Conservation (phyloP, 2,888 invertebrate species). For the Elmis aenea region DNA sequence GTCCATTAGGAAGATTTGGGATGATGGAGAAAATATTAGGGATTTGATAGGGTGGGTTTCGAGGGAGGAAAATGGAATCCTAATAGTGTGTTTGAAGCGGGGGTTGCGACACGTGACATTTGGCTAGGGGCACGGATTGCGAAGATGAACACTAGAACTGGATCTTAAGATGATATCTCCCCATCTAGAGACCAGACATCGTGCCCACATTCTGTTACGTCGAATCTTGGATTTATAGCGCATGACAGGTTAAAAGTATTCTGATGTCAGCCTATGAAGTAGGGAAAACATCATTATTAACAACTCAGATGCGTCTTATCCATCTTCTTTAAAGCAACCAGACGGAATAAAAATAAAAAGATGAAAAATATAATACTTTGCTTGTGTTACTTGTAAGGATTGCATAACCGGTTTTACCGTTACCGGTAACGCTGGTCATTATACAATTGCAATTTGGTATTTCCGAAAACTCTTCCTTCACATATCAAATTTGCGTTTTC, state of each 20-base stretch:
- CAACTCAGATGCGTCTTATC: too few relatives aligned
- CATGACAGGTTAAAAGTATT: slow-evolving; percentile 13
- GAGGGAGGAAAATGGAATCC: slow-evolving; percentile 33
- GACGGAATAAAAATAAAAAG: too few relatives aligned
- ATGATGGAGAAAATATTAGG: slow-evolving; percentile 39
- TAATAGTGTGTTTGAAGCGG: slow-evolving; percentile 32
- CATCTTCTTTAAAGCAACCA: too few relatives aligned
- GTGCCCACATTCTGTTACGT: slow-evolving; percentile 27
- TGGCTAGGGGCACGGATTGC: slow-evolving; percentile 36
- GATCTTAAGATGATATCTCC: slow-evolving; percentile 28
- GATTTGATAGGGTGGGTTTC: slow-evolving; percentile 29
- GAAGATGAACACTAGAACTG: slow-evolving; percentile 31
- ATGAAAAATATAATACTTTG: too few relatives aligned
- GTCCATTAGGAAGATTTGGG: slow-evolving; percentile 44
- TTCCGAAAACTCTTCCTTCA: too few relatives aligned
- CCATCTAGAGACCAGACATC: slow-evolving; percentile 19
- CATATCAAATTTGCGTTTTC: too few relatives aligned
- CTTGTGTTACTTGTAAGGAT: too few relatives aligned
- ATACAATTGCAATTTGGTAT: too few relatives aligned
- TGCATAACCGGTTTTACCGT: too few relatives aligned
- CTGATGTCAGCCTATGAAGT: too few relatives aligned
- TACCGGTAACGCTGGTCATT: too few relatives aligned
- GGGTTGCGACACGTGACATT: slow-evolving; percentile 38
- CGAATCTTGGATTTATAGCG: slow-evolving; percentile 18
- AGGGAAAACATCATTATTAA: too few relatives aligned